Conservation (phyloP, 2,888 invertebrate genomes). For the Drosophila robusta region DNA sequence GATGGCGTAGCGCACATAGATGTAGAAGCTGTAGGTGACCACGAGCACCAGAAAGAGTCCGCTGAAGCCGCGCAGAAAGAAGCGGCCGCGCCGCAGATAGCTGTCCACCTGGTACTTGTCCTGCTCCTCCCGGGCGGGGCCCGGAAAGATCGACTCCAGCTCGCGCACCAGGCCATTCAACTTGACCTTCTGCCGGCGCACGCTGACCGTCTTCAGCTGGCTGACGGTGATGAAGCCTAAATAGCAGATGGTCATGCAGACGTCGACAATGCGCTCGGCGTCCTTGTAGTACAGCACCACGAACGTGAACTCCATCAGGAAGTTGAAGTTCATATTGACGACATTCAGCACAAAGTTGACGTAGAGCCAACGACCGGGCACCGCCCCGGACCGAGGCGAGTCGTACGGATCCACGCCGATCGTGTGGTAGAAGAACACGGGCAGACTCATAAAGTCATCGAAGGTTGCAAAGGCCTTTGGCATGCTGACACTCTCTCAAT, state of each 20-base stretch:
- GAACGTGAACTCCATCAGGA: slow-evolving; percentile 16
- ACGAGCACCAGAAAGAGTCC: slow-evolving; percentile 13
- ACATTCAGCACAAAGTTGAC: slow-evolving; percentile 17
- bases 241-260: slow-evolving; percentile 44
- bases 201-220: slow-evolving; percentile 41
- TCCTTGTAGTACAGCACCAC: slow-evolving; percentile 24
- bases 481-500: slow-evolving; percentile 1
- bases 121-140: slow-evolving; percentile 14
- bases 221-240: slow-evolving; percentile 36
- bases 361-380: slow-evolving; percentile 30
- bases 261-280: slow-evolving; percentile 30
- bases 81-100: slow-evolving; percentile 27
- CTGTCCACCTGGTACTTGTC: slow-evolving; percentile 22
- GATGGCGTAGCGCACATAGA: slow-evolving; percentile 27
- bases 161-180: slow-evolving; percentile 35
- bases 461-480: slow-evolving; percentile 14
- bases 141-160: slow-evolving; percentile 49
- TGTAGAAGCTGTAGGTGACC: slow-evolving; percentile 27
- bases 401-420: slow-evolving; percentile 46
- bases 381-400: slow-evolving; percentile 5
- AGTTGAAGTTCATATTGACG: slow-evolving; percentile 24
- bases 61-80: slow-evolving; percentile 32
- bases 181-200: slow-evolving; percentile 20
- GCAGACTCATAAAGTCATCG: slow-evolving; percentile 54
- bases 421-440: slow-evolving; percentile 43